These are phyloP conservation scores for Oxyura jamaicensis DNA, from an alignment of 2,113 vertebrate genomes.

Conservation along the genomic window DNA sequence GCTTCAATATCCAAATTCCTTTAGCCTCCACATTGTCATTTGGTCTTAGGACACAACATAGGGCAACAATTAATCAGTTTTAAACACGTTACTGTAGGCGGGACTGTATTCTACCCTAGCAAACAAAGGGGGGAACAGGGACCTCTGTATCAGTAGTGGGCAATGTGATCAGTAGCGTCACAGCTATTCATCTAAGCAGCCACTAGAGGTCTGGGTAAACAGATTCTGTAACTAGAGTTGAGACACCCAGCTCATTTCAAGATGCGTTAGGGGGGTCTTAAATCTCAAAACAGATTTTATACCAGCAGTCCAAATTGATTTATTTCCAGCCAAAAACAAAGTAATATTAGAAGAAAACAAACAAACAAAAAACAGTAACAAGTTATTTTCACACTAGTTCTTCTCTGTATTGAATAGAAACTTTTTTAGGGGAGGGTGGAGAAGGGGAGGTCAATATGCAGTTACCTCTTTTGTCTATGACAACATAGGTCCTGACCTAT, in stretches of 20 bases:
- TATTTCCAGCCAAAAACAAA: not conserved
- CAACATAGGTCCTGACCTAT: not conserved
- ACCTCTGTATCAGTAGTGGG: not conserved
- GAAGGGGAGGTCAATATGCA: not conserved
- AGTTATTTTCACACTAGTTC: not conserved
- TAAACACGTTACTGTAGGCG: not conserved
- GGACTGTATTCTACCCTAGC: not conserved
- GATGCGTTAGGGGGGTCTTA: not conserved
- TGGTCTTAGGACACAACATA: not conserved
- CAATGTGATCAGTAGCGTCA: not conserved
- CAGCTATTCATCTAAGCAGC: not conserved
- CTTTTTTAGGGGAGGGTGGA: not conserved
- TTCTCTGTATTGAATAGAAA: not conserved
- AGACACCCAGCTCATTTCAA: not conserved
- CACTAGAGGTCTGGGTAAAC: not conserved
- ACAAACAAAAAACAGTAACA: not conserved
- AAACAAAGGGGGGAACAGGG: accelerated
- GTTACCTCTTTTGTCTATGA: not conserved
- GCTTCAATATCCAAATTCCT: not conserved
- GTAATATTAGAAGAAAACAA: not conserved
- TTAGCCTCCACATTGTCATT: not conserved
- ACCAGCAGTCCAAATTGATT: not conserved
- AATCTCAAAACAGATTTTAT: not conserved
- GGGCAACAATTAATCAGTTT: not conserved
- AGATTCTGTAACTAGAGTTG: not conserved